phyloP scores from a whole-genome alignment of 2,113 vertebrate genomes.

The Pedetes capensis region DNA sequence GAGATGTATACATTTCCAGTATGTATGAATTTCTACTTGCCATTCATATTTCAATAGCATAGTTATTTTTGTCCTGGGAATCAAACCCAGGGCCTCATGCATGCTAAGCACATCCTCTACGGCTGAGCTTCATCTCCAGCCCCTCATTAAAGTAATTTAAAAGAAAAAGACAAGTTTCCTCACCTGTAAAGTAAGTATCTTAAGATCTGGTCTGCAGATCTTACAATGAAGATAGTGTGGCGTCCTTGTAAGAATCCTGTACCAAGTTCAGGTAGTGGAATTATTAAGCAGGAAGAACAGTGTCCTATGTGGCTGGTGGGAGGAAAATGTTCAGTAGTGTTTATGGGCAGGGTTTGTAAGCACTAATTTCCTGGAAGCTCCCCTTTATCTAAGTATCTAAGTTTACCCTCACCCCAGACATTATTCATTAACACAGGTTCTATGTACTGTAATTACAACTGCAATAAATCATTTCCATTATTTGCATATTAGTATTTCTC shows the following conservation, averaged over 20 bases:
- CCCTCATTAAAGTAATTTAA: background rate
- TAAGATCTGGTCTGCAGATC: background rate
- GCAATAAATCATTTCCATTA: background rate
- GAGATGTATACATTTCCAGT: background rate
- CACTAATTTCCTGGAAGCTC: background rate
- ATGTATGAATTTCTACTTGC: background rate
- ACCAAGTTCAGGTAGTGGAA: background rate
- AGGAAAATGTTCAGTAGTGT: background rate
- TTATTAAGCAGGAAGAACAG: background rate
- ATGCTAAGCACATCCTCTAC: too few species aligned
- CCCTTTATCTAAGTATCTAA: background rate
- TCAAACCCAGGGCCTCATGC: too few species aligned
- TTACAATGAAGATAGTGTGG: background rate
- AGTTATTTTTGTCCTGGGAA: background rate
- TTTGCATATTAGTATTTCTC: background rate
- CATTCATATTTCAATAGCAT: background rate
- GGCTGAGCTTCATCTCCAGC: too few species aligned
- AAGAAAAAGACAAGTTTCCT: background rate
- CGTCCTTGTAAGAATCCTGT: background rate
- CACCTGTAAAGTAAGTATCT: background rate
- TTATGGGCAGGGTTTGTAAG: background rate
- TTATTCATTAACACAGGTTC: background rate
- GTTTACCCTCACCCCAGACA: too few species aligned
- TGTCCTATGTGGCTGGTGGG: background rate
- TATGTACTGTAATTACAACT: background rate